Conservation (phyloP, 2,888 invertebrate genomes). For the Cosmorhoe ocellata region DNA sequence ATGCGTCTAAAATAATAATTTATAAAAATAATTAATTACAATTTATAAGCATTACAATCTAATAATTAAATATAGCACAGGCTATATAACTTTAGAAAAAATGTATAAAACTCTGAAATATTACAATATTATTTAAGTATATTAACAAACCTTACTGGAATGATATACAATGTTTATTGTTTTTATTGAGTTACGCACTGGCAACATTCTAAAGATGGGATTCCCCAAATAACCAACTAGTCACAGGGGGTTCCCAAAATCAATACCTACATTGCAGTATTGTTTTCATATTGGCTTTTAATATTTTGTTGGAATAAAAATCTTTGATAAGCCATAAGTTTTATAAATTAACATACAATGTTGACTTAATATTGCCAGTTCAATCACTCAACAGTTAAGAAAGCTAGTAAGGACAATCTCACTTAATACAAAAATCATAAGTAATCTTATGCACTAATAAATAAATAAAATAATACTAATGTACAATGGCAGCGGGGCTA, state of each 20-base stretch:
- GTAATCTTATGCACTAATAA: constrained; percentile 68
- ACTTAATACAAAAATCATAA: constrained; percentile 64
- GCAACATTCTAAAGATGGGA: constrained; percentile 7
- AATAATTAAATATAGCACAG: constrained; percentile 30
- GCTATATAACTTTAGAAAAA: constrained; percentile 26
- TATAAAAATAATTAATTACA: constrained; percentile 29
- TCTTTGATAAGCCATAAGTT: not conserved
- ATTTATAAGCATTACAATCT: constrained; percentile 26
- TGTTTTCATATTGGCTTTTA: too few species aligned
- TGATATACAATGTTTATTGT: constrained; percentile 27
- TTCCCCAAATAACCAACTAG: not conserved
- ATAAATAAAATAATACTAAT: constrained; percentile 82
- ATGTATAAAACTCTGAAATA: constrained; percentile 29
- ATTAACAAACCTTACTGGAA: constrained; percentile 34
- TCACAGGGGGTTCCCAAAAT: not conserved
- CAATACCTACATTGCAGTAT: too few species aligned
- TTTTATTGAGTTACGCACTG: constrained; percentile 17
- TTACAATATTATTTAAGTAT: constrained; percentile 23
- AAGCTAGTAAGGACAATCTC: constrained; percentile 65
- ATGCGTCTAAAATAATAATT: constrained; percentile 19
- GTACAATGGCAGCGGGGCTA: constrained; percentile 55
- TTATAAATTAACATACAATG: not conserved
- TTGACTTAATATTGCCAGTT: constrained; percentile 27
- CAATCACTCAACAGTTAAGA: constrained; percentile 35
- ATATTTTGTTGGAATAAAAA: too few species aligned